phyloP scores from a whole-genome alignment of 2,888 invertebrate genomes.

The Brachyptera risi region DNA sequence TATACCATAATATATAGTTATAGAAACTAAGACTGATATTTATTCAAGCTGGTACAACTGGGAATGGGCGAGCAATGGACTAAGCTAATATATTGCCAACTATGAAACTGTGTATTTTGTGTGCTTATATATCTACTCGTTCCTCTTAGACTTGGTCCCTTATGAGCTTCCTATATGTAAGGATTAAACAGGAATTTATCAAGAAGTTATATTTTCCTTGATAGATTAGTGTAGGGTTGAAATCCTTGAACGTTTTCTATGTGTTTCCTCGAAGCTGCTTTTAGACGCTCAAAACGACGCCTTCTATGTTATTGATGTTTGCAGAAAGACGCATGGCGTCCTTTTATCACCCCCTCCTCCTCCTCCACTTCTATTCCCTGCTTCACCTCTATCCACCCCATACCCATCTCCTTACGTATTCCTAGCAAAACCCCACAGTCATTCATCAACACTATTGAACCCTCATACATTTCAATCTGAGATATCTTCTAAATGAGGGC shows the following conservation, averaged over 20 bases:
- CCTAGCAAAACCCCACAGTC: constrained; percentile 11
- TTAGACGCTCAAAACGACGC: not conserved
- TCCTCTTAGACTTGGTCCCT: not conserved
- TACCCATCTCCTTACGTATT: constrained; percentile 17
- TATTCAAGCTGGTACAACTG: too few species aligned
- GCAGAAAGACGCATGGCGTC: constrained; percentile 19
- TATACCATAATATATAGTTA: too few species aligned
- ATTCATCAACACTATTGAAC: not conserved
- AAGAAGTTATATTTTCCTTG: not conserved
- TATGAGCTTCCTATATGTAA: not conserved
- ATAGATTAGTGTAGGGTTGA: not conserved
- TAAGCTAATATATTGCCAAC: not conserved
- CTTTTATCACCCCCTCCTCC: constrained; percentile 11
- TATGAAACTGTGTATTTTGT: too few species aligned
- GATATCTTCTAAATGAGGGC: too few species aligned
- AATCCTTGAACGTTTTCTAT: not conserved
- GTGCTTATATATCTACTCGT: too few species aligned
- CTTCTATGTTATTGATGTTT: constrained; percentile 19
- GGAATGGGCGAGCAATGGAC: not conserved
- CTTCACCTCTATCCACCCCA: not conserved
- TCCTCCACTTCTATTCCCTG: not conserved
- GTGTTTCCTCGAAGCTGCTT: not conserved
- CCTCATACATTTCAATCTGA: too few species aligned
- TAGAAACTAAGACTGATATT: too few species aligned
- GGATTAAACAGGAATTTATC: constrained; percentile 11